Percentiles rank a stretch among this genome's conserved stretches.
These are phyloP conservation scores for Xylota segnis DNA, from an alignment of 2,888 invertebrate genomes.

Conservation along the genomic window DNA sequence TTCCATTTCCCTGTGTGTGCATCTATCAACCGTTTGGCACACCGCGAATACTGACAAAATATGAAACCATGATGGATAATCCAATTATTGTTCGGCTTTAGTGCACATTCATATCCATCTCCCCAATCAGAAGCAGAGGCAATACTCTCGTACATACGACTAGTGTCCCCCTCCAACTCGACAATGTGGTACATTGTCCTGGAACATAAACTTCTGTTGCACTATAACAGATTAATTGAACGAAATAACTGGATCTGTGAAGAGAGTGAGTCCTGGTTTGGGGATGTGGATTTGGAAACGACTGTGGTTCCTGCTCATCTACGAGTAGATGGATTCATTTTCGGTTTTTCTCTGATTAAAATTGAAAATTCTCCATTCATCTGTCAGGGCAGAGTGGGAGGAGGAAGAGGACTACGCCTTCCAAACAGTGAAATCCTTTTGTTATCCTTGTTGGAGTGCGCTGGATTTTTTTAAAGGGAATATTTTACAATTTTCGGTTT, in stretches of 20 bases:
- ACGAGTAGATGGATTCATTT: constrained; percentile 51
- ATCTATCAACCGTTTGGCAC: constrained; percentile 53
- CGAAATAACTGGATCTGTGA: constrained; percentile 61
- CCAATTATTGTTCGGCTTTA: constrained; percentile 65
- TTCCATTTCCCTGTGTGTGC: constrained; percentile 25
- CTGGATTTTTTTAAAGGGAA: background rate
- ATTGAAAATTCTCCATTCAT: constrained; percentile 56
- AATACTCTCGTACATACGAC: constrained; percentile 27
- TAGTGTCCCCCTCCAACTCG: constrained; percentile 13
- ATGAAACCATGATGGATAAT: constrained; percentile 69
- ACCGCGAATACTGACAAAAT: constrained; percentile 57
- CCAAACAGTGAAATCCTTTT: constrained; percentile 28
- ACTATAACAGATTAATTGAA: constrained; percentile 69
- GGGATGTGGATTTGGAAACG: background rate
- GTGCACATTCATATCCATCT: constrained; percentile 30
- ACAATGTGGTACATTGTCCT: constrained; percentile 66
- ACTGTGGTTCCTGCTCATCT: constrained; percentile 6
- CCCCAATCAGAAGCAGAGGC: background rate
- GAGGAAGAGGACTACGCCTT: background rate
- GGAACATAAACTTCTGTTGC: constrained; percentile 53
- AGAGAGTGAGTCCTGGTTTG: background rate
- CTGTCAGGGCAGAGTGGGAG: constrained; percentile 27
- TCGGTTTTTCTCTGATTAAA: constrained; percentile 63
- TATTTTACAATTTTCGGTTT: constrained; percentile 23
- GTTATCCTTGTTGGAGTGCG: constrained; percentile 18